These are phyloP conservation scores for Bubo scandiacus DNA, from an alignment of 2,113 vertebrate genomes.

Conservation along the genomic window DNA sequence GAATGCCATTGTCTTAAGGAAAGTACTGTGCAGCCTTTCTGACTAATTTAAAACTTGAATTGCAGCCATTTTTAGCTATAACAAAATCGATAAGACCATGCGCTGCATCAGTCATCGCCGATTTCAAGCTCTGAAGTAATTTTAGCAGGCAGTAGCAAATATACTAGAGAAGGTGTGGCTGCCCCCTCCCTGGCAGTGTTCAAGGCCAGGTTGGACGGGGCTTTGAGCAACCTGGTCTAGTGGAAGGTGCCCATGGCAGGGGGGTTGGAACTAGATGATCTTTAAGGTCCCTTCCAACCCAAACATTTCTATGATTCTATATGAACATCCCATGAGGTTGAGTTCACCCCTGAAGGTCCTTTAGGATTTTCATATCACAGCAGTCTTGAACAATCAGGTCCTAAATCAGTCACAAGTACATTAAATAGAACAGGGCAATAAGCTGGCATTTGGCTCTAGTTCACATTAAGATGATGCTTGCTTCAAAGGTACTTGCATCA, in stretches of 20 bases:
- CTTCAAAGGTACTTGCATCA: not conserved
- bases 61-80: conserved; percentile 41
- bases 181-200: not conserved
- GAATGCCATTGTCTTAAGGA: not conserved
- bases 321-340: not conserved
- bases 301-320: not conserved
- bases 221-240: not conserved
- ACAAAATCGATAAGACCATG: not conserved
- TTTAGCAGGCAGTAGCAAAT: not conserved
- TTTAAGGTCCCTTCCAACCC: not conserved
- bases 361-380: not conserved
- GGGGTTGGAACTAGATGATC: not conserved
- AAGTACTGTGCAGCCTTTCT: not conserved
- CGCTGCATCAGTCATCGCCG: not conserved
- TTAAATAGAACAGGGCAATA: not conserved
- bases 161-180: not conserved
- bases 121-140: conserved; percentile 5
- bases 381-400: not conserved
- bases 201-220: not conserved
- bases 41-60: conserved; percentile 46
- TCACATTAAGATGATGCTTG: not conserved
- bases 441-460: not conserved
- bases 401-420: not conserved
- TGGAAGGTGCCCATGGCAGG: not conserved
- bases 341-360: not conserved